Percentiles rank a stretch among this genome's conserved stretches.
These are phyloP conservation scores for Tribolium freemani DNA, from an alignment of 2,888 invertebrate genomes.

Conservation along the genomic window DNA sequence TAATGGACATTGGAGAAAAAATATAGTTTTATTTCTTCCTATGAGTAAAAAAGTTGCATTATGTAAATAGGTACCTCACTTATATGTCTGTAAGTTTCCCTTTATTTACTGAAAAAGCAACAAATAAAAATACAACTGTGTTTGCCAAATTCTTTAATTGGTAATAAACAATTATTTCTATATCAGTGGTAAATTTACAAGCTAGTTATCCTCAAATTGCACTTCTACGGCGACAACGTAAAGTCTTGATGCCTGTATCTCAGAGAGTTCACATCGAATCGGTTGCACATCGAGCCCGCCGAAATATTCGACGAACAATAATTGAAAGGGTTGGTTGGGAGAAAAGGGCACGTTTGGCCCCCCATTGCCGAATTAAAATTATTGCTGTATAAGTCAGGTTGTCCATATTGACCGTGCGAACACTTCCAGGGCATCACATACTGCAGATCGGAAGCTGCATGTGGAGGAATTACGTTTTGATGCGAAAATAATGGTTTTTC, in stretches of 20 bases:
- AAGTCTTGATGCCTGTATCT: slow-evolving; percentile 64
- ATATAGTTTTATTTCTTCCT: too few species aligned
- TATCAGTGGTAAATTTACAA: neutral
- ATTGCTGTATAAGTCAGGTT: slow-evolving; percentile 60
- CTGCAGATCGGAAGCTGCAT: slow-evolving; percentile 60
- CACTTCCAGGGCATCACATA: slow-evolving; percentile 68
- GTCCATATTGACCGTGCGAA: slow-evolving; percentile 62
- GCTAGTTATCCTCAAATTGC: neutral
- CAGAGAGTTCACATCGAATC: slow-evolving; percentile 61
- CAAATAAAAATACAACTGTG: too few species aligned
- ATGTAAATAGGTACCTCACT: too few species aligned
- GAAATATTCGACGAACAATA: slow-evolving; percentile 58
- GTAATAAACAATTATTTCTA: neutral
- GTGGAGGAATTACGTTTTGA: slow-evolving; percentile 52
- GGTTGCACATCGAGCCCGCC: slow-evolving; percentile 59
- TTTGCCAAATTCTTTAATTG: neutral
- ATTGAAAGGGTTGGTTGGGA: slow-evolving; percentile 62
- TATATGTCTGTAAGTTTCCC: too few species aligned
- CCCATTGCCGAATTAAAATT: slow-evolving; percentile 56
- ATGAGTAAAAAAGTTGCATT: too few species aligned
- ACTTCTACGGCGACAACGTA: slow-evolving; percentile 53
- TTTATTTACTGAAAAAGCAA: too few species aligned
- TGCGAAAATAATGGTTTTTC: slow-evolving; percentile 58
- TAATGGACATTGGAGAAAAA: too few species aligned
- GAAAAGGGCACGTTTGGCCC: slow-evolving; percentile 60